Conservation (phyloP, 2,797 vertebrate genomes). For the Bryconaethiops microstoma region DNA sequence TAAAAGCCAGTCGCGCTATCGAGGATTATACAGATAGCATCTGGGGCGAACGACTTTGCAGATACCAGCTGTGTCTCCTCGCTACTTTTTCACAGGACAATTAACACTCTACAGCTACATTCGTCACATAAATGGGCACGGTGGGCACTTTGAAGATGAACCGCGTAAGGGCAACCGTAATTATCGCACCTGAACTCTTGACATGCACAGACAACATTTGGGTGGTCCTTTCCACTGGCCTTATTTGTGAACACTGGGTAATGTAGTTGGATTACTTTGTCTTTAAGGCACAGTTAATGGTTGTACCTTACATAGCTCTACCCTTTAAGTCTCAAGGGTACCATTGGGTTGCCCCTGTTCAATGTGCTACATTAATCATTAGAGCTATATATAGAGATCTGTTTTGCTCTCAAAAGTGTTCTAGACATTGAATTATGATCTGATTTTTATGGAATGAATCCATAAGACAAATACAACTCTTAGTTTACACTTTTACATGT, state of each 20-base stretch:
- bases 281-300: constrained; percentile 30
- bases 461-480: not conserved
- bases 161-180: constrained; percentile 13
- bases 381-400: constrained; percentile 43
- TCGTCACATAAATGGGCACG: constrained; percentile 34
- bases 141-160: constrained; percentile 19
- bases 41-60: constrained; percentile 38
- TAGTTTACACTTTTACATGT: too few species aligned
- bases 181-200: constrained; percentile 20
- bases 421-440: constrained; percentile 4
- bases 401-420: constrained; percentile 19
- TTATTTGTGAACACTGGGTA: constrained; percentile 16
- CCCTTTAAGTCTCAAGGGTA: constrained; percentile 47
- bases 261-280: constrained; percentile 2
- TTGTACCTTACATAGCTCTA: constrained; percentile 40
- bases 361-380: constrained; percentile 52
- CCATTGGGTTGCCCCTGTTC: constrained; percentile 25
- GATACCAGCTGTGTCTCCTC: constrained; percentile 27
- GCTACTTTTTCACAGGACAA: constrained; percentile 19
- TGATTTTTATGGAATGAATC: not conserved
- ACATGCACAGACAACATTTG: not conserved
- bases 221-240: not conserved
- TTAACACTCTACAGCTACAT: constrained; percentile 33
- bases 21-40: constrained; percentile 53
- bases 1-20: constrained; percentile 48